Base-by-base conservation (phyloP, 2,113 vertebrate species). In the Barnardius zonarius region DNA sequence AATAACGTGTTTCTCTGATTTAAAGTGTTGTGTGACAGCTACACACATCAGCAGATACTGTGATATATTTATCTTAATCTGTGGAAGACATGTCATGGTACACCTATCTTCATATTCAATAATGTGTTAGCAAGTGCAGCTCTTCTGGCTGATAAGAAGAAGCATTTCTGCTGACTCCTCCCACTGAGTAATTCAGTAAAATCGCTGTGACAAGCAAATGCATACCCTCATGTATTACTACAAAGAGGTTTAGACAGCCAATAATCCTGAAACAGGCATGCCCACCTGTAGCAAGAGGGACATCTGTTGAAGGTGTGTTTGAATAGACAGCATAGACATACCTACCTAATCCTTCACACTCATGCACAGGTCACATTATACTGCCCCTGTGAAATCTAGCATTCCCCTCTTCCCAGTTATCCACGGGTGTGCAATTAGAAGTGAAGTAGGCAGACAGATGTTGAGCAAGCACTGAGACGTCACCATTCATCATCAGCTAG, bases 391-490 rank as follows among this genome's bases (percentile, higher is more conserved):
- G 84, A 83, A 95, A 93, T 61, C 61, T 30, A 86, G 35, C 16
- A 1, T 70, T 41, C 14, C 61, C 24, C 31, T 54, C 55, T 68
- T 88, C 67, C 64, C 80, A 79, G 54, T 86, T 93, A 95, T 88
- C 86, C 77, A n/a, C 0, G 28, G 64, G 44, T 62, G 70, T 91
- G 88, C 82, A 94, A 92, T 91, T 91, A 91, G 89, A 89, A 92
- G 57, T 9, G 46, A 84, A 94, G 86, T 14, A 87, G 86, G 70
- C 70, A 95, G 90, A 86, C 95, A 96, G 96, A 94, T 87, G 91
- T 92, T 95, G 92, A 94, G 89, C 70, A 90, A 95, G 84, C 66
- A 37, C 73, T 62, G 68, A 93, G 79, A 92, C 2, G 15, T 83
- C 92, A 84, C 67, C 70, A 93, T 90, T 88, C 73, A 95, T 93